These are phyloP conservation scores for Drosophila guanche DNA, from an alignment of 1,140 invertebrate species.

Conservation along the genomic window DNA sequence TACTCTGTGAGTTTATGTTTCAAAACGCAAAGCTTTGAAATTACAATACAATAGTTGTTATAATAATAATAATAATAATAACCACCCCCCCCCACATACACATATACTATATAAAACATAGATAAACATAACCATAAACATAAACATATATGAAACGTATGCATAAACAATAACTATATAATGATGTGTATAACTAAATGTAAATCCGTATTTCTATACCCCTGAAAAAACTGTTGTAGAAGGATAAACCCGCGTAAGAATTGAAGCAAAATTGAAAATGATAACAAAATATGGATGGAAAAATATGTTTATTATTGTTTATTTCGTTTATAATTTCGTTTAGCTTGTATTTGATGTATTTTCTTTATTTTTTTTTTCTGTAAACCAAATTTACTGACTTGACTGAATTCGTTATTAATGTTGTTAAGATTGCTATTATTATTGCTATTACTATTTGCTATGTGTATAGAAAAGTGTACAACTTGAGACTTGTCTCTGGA, in stretches of 20 bases:
- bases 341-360: conserved; percentile 9
- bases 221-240: conserved; percentile 23
- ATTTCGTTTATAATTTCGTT: conserved; percentile 43
- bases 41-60: conserved; percentile 74
- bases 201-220: conserved; percentile 63
- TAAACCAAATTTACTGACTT: conserved; percentile 80
- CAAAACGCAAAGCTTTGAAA: conserved; percentile 75
- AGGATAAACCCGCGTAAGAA: conserved; percentile 63
- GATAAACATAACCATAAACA: conserved; percentile 19
- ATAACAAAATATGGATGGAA: conserved; percentile 37
- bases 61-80: conserved; percentile 11
- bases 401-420: conserved; percentile 80
- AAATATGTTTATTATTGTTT: conserved; percentile 55
- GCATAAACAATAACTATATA: conserved; percentile 34
- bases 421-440: conserved; percentile 71
- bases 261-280: conserved; percentile 34
- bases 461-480: conserved; percentile 73
- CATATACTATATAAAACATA: conserved; percentile 40
- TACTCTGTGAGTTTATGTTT: conserved; percentile 80
- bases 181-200: conserved; percentile 63
- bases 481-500: conserved; percentile 57
- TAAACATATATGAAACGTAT: conserved; percentile 11
- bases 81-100: conserved; percentile 26
- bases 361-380: conserved; percentile 70
- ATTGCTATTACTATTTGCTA: conserved; percentile 57